Percentiles rank a stretch among this genome's conserved stretches.
phyloP scores from a whole-genome alignment of 2,113 vertebrate genomes.

The Osmerus mordax region DNA sequence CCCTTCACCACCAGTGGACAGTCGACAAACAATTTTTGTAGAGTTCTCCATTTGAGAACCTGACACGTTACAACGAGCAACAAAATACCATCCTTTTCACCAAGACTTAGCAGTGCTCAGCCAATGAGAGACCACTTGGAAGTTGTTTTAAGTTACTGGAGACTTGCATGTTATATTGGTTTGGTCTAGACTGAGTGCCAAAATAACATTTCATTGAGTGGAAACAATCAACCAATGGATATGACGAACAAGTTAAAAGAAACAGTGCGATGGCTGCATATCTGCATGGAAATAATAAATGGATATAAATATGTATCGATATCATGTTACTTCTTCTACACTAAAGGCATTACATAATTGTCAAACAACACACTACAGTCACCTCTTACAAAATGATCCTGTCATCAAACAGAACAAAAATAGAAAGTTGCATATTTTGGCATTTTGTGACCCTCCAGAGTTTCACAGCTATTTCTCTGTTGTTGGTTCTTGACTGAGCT shows the following conservation, averaged over 20 bases:
- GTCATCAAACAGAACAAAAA: conserved; percentile 69
- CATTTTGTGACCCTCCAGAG: conserved; percentile 72
- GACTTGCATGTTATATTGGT: conserved; percentile 43
- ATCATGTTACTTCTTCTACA: conserved; percentile 62
- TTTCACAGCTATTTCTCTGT: conserved; percentile 69
- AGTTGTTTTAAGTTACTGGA: conserved; percentile 42
- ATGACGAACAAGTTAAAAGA: conserved; percentile 51
- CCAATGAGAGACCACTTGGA: conserved; percentile 45
- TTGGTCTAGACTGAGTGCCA: conserved; percentile 41
- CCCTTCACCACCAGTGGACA: conserved; percentile 33
- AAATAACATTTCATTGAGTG: conserved; percentile 31
- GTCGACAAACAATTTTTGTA: conserved; percentile 32
- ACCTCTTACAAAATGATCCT: conserved; percentile 71
- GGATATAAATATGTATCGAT: conserved; percentile 62
- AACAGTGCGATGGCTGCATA: conserved; percentile 58
- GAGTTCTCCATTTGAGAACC: conserved; percentile 28
- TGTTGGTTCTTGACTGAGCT: conserved; percentile 25
- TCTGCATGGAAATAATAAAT: conserved; percentile 56
- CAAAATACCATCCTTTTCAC: conserved; percentile 33
- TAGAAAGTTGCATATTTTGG: conserved; percentile 82
- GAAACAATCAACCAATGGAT: conserved; percentile 50
- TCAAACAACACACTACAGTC: conserved; percentile 65
- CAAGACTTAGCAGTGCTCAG: conserved; percentile 52
- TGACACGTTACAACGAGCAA: conserved; percentile 34
- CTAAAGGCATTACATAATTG: conserved; percentile 63